These are phyloP conservation scores for Lamellibrachia columna DNA, from an alignment of 2,888 invertebrate genomes.

Conservation along the genomic window DNA sequence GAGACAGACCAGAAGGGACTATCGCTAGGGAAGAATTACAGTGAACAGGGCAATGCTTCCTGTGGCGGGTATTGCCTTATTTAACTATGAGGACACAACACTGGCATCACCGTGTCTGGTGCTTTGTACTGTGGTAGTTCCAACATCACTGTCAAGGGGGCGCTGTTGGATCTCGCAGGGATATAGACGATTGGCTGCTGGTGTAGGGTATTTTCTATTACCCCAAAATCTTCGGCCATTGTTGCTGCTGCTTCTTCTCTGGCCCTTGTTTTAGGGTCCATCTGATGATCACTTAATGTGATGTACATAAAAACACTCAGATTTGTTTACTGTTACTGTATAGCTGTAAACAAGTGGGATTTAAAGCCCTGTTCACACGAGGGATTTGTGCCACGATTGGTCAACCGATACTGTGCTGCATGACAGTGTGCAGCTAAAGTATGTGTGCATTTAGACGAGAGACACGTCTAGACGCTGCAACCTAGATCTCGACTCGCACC, in stretches of 20 bases:
- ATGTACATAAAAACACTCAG: conserved; percentile 3
- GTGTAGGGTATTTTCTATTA: neutral
- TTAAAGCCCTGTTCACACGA: neutral
- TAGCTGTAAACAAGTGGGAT: neutral
- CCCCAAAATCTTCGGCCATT: neutral
- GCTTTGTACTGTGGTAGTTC: neutral
- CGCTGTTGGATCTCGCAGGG: neutral
- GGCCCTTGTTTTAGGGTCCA: neutral
- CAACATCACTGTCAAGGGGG: neutral
- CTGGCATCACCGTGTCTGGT: neutral
- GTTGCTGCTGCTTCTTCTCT: neutral
- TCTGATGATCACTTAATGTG: neutral
- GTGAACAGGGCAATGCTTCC: neutral
- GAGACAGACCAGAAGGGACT: conserved; percentile 64
- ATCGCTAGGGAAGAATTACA: conserved; percentile 30
- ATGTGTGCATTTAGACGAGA: too few species aligned
- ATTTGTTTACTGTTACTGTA: neutral
- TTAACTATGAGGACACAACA: neutral
- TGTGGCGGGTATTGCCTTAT: neutral
- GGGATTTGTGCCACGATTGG: too few species aligned
- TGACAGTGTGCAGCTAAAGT: too few species aligned
- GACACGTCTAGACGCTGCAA: too few species aligned
- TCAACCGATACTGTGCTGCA: too few species aligned
- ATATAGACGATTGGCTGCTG: neutral
- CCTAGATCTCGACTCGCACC: too few species aligned